These are phyloP conservation scores for Porphyrio hochstetteri DNA, from an alignment of 2,113 vertebrate genomes.

Conservation along the genomic window DNA sequence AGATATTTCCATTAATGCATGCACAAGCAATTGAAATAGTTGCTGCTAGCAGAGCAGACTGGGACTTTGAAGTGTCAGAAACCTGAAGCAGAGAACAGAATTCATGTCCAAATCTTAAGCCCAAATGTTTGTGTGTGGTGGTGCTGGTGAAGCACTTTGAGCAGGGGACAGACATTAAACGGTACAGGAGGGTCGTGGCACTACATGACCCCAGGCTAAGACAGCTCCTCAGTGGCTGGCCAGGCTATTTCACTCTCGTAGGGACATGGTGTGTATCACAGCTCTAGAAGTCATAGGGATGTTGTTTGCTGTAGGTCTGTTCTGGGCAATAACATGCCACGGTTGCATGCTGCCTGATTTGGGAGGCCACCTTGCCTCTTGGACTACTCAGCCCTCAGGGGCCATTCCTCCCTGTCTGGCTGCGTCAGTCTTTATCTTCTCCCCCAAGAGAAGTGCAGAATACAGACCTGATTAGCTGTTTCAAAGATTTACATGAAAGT, in stretches of 20 bases:
- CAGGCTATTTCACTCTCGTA: background rate
- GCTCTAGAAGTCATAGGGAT: background rate
- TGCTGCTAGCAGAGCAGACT: background rate
- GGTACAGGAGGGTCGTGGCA: background rate
- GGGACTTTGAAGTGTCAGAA: background rate
- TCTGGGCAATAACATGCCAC: background rate
- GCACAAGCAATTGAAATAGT: background rate
- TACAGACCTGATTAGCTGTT: background rate
- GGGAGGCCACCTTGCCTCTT: background rate
- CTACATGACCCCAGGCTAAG: background rate
- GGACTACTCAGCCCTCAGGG: fast-evolving
- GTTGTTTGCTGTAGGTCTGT: background rate
- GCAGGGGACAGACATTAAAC: background rate
- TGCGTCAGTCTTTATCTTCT: fast-evolving
- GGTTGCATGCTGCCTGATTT: background rate
- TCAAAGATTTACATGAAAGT: background rate
- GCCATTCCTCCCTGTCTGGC: background rate
- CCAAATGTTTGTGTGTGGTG: background rate
- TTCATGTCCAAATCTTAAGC: background rate
- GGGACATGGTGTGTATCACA: background rate
- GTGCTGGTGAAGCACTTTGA: background rate
- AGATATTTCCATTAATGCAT: background rate
- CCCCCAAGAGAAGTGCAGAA: background rate
- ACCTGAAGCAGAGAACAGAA: background rate
- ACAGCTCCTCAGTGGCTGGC: background rate